A percentile compares a stretch with the other conserved stretches of the same genome.
Conservation (phyloP, 2,797 vertebrate species). For the Pogonophryne albipinna region DNA sequence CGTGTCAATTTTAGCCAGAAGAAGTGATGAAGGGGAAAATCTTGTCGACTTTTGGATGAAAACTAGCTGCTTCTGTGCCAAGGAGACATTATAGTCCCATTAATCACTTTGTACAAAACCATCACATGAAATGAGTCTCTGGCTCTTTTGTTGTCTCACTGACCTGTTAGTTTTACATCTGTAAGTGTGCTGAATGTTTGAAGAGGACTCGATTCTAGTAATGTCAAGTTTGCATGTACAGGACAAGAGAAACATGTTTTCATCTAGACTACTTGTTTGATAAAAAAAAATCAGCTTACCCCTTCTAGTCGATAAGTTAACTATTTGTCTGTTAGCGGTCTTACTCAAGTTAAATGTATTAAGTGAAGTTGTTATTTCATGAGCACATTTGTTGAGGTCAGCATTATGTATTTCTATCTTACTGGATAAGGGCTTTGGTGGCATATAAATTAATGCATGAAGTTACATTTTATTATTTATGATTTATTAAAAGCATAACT, state of each 20-base stretch:
- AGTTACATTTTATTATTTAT: neutral
- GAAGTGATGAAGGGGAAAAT: constrained; percentile 46
- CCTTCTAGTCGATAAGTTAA: too few relatives aligned
- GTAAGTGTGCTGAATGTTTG: constrained; percentile 11
- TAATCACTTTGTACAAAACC: constrained; percentile 51
- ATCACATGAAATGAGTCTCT: constrained; percentile 11
- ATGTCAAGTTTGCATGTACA: constrained; percentile 4
- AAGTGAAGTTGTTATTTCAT: too few relatives aligned
- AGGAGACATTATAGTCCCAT: constrained; percentile 53
- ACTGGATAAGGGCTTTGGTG: too few relatives aligned
- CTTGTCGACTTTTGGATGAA: constrained; percentile 50
- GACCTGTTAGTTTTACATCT: constrained; percentile 34
- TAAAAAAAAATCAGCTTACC: constrained; percentile 7
- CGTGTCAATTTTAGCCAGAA: constrained; percentile 73
- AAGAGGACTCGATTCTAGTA: neutral
- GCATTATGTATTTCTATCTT: too few relatives aligned
- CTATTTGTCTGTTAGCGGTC: too few relatives aligned
- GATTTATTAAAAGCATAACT: neutral
- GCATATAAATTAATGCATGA: neutral
- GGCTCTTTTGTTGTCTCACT: constrained; percentile 19
- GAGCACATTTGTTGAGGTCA: too few relatives aligned
- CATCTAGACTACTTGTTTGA: neutral
- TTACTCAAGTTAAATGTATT: too few relatives aligned
- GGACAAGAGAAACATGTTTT: neutral
- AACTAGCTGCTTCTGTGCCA: constrained; percentile 51